Conservation (phyloP, 2,888 invertebrate species). For the Helleia helle region DNA sequence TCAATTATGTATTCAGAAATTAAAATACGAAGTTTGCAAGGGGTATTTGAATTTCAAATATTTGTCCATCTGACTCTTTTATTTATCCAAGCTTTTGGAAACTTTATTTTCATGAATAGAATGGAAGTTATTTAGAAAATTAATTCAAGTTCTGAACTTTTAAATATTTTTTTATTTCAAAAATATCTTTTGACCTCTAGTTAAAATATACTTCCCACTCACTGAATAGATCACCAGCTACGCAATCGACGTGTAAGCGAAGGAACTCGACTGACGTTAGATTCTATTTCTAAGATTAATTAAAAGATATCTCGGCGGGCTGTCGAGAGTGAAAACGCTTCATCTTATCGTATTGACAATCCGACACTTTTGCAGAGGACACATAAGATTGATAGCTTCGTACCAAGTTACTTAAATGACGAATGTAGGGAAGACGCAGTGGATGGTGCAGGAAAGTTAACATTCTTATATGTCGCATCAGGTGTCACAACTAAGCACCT, state of each 20-base stretch:
- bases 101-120: too few species aligned
- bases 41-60: too few species aligned
- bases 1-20: too few species aligned
- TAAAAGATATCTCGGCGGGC: conserved; percentile 58
- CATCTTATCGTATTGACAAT: conserved; percentile 36
- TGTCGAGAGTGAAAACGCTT: conserved; percentile 56
- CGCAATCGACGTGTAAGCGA: conserved; percentile 40
- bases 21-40: too few species aligned
- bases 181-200: too few species aligned
- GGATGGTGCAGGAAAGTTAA: conserved; percentile 31
- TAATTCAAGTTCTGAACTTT: too few species aligned
- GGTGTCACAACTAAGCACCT: conserved; percentile 49
- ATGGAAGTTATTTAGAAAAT: too few species aligned
- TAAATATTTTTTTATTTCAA: too few species aligned
- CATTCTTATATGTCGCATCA: conserved; percentile 36
- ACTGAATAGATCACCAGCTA: conserved; percentile 26
- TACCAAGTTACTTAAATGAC: conserved; percentile 18
- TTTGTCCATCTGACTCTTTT: too few species aligned
- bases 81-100: too few species aligned
- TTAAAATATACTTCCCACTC: too few species aligned
- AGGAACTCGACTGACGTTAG: conserved; percentile 49
- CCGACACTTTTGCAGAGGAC: conserved; percentile 29
- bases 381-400: conserved; percentile 26
- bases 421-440: conserved; percentile 33
- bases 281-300: conserved; percentile 67